Percentiles rank a stretch among this genome's conserved stretches.
These are phyloP conservation scores for Poeciliopsis infans DNA, from an alignment of 2,797 vertebrate genomes.

Conservation along the genomic window DNA sequence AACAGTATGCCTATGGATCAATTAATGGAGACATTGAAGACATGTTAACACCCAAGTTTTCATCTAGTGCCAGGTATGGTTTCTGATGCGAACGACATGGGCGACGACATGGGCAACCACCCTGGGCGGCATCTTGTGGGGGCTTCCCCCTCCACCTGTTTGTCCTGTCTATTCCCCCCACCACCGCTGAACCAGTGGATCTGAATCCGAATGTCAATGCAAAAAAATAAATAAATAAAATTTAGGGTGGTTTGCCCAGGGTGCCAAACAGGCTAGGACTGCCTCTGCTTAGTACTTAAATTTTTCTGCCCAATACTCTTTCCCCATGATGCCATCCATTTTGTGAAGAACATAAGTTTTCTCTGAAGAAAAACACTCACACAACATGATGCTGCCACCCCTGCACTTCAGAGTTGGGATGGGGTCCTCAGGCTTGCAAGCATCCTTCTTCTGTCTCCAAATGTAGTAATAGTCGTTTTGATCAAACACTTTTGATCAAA, in stretches of 20 bases:
- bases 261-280: no score
- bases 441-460: background rate
- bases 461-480: background rate
- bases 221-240: no score
- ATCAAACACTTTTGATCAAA: background rate
- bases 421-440: background rate
- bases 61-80: background rate
- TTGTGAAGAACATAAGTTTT: background rate
- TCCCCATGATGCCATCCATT: background rate
- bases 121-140: no score
- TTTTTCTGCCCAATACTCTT: background rate
- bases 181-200: no score
- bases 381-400: background rate
- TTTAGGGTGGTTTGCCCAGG: no score
- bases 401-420: background rate
- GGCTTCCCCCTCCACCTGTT: no score
- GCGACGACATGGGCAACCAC: no score
- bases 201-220: no score
- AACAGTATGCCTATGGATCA: background rate
- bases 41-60: background rate
- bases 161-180: no score
- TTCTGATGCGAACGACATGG: no score
- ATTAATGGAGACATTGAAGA: background rate
- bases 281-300: no score
- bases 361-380: background rate